Conservation (phyloP, 2,888 invertebrate species). For the Ryuthela nishihirai region DNA sequence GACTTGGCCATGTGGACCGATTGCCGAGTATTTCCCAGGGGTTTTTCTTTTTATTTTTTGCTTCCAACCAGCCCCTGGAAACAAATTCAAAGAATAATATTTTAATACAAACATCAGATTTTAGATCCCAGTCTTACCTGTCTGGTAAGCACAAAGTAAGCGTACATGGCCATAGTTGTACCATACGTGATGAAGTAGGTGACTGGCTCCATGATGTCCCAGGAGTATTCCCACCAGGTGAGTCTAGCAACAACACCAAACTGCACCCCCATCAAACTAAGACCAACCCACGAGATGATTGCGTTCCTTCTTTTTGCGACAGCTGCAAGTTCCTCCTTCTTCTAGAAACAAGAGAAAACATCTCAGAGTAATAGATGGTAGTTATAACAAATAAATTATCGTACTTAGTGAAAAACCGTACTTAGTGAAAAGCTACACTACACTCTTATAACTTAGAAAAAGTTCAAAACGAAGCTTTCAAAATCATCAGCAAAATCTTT, state of each 20-base stretch:
- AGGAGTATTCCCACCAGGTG: constrained; percentile 99
- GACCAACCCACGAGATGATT: constrained; percentile 78
- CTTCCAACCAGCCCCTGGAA: too few species aligned
- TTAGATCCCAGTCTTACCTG: constrained; percentile 65
- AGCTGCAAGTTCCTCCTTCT: constrained; percentile 66
- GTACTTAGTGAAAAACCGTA: too few species aligned
- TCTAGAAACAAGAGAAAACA: constrained; percentile 56
- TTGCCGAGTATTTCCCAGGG: too few species aligned
- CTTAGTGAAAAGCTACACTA: too few species aligned
- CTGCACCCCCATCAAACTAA: constrained; percentile 93
- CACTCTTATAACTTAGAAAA: too few species aligned
- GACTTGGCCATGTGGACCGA: too few species aligned
- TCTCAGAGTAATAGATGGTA: background rate
- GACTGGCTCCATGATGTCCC: constrained; percentile 98
- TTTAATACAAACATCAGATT: too few species aligned
- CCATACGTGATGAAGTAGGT: constrained; percentile 91
- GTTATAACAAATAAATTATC: too few species aligned
- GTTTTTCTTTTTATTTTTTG: too few species aligned
- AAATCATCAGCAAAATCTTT: too few species aligned
- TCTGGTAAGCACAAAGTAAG: constrained; percentile 92
- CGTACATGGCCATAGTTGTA: constrained; percentile 89
- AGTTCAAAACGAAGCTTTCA: too few species aligned
- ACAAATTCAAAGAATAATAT: too few species aligned
- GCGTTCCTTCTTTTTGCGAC: constrained; percentile 69
- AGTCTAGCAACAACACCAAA: constrained; percentile 93